Conservation (phyloP, 2,113 vertebrate genomes). For the Channa maculata region DNA sequence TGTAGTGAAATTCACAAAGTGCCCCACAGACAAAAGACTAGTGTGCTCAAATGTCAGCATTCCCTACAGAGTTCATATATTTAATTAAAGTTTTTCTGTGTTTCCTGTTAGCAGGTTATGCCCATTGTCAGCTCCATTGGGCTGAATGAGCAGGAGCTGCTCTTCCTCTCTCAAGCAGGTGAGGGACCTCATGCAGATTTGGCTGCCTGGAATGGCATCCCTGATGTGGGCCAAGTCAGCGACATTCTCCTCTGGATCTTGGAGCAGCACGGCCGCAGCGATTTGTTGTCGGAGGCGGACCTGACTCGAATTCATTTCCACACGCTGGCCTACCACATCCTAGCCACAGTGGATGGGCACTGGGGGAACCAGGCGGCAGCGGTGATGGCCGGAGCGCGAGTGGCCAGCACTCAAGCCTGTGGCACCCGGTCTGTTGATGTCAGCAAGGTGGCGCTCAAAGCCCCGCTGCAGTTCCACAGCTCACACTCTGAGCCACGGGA, state of each 20-base stretch:
- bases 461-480: constrained; percentile 87
- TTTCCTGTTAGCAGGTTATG: constrained; percentile 96
- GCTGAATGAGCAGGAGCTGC: constrained; percentile 97
- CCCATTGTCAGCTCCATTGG: constrained; percentile 94
- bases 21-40: not conserved
- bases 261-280: constrained; percentile 85
- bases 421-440: constrained; percentile 85
- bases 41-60: constrained; percentile 5
- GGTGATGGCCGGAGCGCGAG: constrained; percentile 90
- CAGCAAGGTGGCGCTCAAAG: constrained; percentile 86
- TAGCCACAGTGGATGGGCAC: constrained; percentile 91
- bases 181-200: constrained; percentile 89
- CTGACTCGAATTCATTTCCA: constrained; percentile 97
- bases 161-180: constrained; percentile 92
- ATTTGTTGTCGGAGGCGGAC: constrained; percentile 79
- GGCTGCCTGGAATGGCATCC: constrained; percentile 87
- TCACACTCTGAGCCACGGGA: constrained; percentile 81
- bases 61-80: constrained; percentile 9
- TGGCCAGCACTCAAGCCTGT: constrained; percentile 93
- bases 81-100: constrained; percentile 51
- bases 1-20: not conserved
- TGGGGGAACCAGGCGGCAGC: constrained; percentile 94
- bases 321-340: constrained; percentile 94
- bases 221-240: constrained; percentile 90
- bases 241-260: constrained; percentile 97